Evolutionary conservation across 2,113 vertebrate genomes (phyloP), one percentile per base, ranked within the genome.

Genomic region (Salvelinus fontinalis): DNA sequence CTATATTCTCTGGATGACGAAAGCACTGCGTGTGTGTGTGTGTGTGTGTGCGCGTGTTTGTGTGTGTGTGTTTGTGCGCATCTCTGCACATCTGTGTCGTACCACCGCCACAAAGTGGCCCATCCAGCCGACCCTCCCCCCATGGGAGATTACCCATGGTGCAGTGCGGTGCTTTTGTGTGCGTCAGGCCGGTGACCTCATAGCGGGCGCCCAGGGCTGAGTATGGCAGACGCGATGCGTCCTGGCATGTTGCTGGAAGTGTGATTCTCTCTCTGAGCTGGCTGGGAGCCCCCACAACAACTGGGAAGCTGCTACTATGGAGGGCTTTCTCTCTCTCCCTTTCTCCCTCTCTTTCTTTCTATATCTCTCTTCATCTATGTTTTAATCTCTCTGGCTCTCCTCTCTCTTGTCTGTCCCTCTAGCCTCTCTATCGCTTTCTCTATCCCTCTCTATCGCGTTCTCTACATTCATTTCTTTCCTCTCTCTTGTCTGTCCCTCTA

Each of bases 161-260:
- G 86, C 89, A 87, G 4, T 71, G 57, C 24, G n/a, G 18, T 62
- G 74, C 84, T 79, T 80, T 49, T 24, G n/a, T 24, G 39, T 82
- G 86, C 85, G 87, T 77, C 84, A 1, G 29, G 49, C 49, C 14
- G 82, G 80, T 88, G 87, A 88, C 84, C 87, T 86, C 84, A 69
- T 31, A 67, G 78, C 82, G 84, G 73, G 80, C 14, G 3, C 78
- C 81, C 67, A 51, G 62, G 81, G 84, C 80, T 88, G 78, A 76
- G 80, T 78, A 44, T 79, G 66, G 79, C 87, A 89, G 85, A 89
- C 73, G 72, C 79, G 79, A 90, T 89, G 80, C 27, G 64, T 84
- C 80, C 77, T 92, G 89, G 89, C 89, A 87, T 85, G 80, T 84
- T 83, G 86, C 86, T 88, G 75, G 84, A 89, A 88, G 85, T 87